Percentiles rank a stretch among this genome's conserved stretches.
Conservation (phyloP, 2,888 invertebrate genomes). For the Lithophane ornitopus region DNA sequence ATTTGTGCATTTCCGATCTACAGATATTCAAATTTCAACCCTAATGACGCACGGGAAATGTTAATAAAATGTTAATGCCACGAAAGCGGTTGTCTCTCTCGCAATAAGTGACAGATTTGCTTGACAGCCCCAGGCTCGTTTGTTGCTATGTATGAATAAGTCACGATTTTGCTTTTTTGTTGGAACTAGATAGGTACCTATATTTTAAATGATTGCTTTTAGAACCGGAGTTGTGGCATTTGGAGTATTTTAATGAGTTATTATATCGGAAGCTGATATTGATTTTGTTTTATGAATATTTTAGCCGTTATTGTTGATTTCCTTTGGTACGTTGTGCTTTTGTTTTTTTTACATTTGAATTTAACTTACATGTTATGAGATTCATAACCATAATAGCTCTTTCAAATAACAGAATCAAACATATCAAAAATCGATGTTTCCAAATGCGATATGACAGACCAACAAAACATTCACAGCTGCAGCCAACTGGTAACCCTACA, state of each 20-base stretch:
- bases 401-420: neutral
- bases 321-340: slow-evolving; percentile 18
- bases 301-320: slow-evolving; percentile 21
- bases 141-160: slow-evolving; percentile 87
- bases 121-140: slow-evolving; percentile 87
- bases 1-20: slow-evolving; percentile 90
- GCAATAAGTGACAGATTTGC: slow-evolving; percentile 90
- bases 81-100: slow-evolving; percentile 84
- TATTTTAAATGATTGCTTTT: slow-evolving; percentile 69
- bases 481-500: neutral
- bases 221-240: slow-evolving; percentile 65
- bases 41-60: slow-evolving; percentile 90
- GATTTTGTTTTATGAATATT: slow-evolving; percentile 57
- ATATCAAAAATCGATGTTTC: neutral
- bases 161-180: slow-evolving; percentile 87
- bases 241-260: slow-evolving; percentile 67
- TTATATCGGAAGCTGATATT: slow-evolving; percentile 55
- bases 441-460: neutral
- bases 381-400: neutral
- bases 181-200: slow-evolving; percentile 68
- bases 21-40: slow-evolving; percentile 90
- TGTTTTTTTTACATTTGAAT: slow-evolving; percentile 13
- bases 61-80: slow-evolving; percentile 90
- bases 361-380: neutral
- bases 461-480: neutral